Evolutionary conservation across 2,888 invertebrate genomes (phyloP), one percentile per base, ranked within the genome.

Genomic region (Acholoe squamosa): DNA sequence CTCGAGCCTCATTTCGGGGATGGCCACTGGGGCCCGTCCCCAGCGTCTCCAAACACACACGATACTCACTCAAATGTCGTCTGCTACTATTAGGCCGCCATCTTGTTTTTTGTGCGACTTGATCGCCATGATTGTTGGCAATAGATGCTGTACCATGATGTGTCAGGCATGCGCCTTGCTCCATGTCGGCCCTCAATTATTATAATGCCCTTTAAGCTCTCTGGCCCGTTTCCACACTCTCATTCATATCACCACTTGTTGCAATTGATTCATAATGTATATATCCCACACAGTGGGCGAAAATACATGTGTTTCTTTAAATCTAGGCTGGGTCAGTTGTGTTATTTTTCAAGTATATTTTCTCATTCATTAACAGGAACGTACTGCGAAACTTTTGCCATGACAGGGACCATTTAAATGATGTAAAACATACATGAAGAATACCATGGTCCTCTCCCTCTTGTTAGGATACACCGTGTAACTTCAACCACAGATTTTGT

Each of bases 31-130:
- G 80, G 80, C 34, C 80, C 80, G 80, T 80, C 80, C 33, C 80
- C n/a, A 80, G 80, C 80, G 80, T 80, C 80, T 80, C 80, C 80
- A 80, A 80, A 80, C 80, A 80, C 80, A 80, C 80, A 80, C 43
- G 80, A 80, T 80, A 80, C 80, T 80, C 22, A 33, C 34, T n/a
- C 43, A 19, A 43, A 80, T 80, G 80, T 80, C 80, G 80, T 80
- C 80, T 80, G 80, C 43, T 80, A n/a, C 43, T 43, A 80, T 80
- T 43, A 43, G 43, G 33, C 34, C 16, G 34, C 80, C 80, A 80
- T 80, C 80, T 80, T 80, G 80, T 80, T 80, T 80, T 80, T 43
- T 43, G 16, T 76, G 25, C 76, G 33, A 33, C 33, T 80, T 80
- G 80, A 80, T 80, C 80, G 31, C 76, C 76, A 80, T 80, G 80